Evolutionary conservation across 2,113 vertebrate genomes (phyloP), one percentile per base, ranked within the genome.

Genomic region (Cavia aperea): DNA sequence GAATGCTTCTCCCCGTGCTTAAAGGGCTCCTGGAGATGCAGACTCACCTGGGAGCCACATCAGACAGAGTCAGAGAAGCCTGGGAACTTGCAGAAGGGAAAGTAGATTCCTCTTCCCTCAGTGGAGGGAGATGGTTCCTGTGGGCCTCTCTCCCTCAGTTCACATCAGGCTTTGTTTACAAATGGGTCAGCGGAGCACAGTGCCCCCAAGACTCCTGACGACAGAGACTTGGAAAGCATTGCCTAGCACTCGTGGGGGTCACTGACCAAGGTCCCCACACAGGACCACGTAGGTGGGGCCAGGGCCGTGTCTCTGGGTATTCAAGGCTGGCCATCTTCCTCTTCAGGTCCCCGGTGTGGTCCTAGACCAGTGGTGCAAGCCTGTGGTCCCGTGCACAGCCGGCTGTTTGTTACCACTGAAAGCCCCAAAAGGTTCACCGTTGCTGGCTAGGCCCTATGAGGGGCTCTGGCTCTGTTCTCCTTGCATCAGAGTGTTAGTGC

Each of bases 291-390:
- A 26, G 29, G 11, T n/a, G 33, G 21, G 39, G 16, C 9, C 4
- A 3, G 54, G 1, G 1, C 77, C 62, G 11, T 33, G 0, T 31
- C 0, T 16, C 2, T 8, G 18, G 62, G 2, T 36, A 1, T 33
- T 7, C 24, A 19, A 12, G 1, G 54, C 24, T 92, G 13, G n/a
- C 29, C 0, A 10, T n/a, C n/a, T 36, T 33, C 62, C 19, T n/a
- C 73, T 63, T 36, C 3, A 7, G 54, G 23, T 33, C 65, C 92
- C 2, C 16, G 46, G 49, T 1, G 2, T 46, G 4, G 3, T 16
- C 39, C 77, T 81, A 0, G 12, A 63, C 23, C 39, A 46, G 72
- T 46, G 39, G 36, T 75, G 72, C 23, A 39, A 43, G 43, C 39
- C 39, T 43, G 3, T 26, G 72, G 72, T 39, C 23, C 23, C 12